A percentile compares a stretch with the other conserved stretches of the same genome.
Conservation (phyloP, 30 jellyfish, hydroid and myxozoan genomes). For the Nemopilema nomurai region DNA sequence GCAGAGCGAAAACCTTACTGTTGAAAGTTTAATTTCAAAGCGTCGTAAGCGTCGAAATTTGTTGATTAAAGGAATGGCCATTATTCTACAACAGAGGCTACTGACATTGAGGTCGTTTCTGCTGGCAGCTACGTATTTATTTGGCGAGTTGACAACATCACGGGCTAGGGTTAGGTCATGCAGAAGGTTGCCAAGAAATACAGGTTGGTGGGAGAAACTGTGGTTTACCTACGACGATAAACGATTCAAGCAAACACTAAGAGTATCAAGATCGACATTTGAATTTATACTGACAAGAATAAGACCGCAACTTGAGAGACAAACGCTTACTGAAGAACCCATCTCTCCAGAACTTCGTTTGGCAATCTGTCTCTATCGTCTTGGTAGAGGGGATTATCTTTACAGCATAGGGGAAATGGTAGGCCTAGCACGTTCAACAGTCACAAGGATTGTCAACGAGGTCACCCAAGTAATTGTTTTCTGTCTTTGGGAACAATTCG, state of each 20-base stretch:
- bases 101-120: constrained; percentile 18
- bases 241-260: constrained; percentile 29
- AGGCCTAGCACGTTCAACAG: constrained; percentile 50
- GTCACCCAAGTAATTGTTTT: not conserved
- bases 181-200: constrained; percentile 34
- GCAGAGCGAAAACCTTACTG: not conserved
- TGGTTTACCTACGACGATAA: constrained; percentile 28
- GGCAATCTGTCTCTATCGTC: constrained; percentile 11
- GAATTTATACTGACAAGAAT: constrained; percentile 3
- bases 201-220: constrained; percentile 49
- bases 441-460: constrained; percentile 4
- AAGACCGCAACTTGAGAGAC: constrained; percentile 10
- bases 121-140: constrained; percentile 1
- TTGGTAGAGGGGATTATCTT: constrained; percentile 47
- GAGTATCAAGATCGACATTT: constrained; percentile 26
- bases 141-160: not conserved
- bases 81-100: constrained; percentile 14
- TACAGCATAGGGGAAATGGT: constrained; percentile 55
- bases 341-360: constrained; percentile 59
- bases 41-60: constrained; percentile 38
- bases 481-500: constrained; percentile 7
- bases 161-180: constrained; percentile 9
- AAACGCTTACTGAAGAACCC: constrained; percentile 44
- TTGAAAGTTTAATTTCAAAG: constrained; percentile 18
- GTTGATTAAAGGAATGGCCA: constrained; percentile 33